phyloP scores from a whole-genome alignment of 2,888 invertebrate species.

The Mythimna pallens region DNA sequence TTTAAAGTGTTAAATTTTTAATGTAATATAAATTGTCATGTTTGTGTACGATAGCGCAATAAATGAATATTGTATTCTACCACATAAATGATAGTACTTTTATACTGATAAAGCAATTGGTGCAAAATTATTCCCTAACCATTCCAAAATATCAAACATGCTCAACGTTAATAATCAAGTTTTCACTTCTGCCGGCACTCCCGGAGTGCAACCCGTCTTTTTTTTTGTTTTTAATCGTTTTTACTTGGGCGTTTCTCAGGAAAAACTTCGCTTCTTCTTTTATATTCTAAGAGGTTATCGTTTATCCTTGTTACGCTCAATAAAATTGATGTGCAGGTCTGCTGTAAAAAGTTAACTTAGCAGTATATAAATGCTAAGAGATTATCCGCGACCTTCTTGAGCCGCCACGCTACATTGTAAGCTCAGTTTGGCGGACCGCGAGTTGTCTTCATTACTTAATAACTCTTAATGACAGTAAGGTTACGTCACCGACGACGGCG shows the following conservation, averaged over 20 bases:
- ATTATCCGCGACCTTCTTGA: slow-evolving; percentile 19
- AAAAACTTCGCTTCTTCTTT: not conserved
- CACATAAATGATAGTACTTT: too few relatives aligned
- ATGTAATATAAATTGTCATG: too few relatives aligned
- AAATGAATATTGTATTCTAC: too few relatives aligned
- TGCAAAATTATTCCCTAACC: too few relatives aligned
- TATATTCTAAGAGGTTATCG: not conserved
- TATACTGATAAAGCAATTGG: too few relatives aligned
- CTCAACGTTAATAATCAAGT: too few relatives aligned
- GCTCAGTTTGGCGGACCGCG: not conserved
- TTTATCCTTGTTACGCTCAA: slow-evolving; percentile 9
- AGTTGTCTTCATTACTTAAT: slow-evolving; percentile 5
- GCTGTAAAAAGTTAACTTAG: not conserved
- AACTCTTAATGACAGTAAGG: not conserved
- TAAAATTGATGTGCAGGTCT: not conserved
- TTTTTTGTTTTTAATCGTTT: not conserved
- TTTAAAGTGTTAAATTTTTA: too few relatives aligned
- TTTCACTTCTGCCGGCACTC: too few relatives aligned
- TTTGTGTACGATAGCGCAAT: too few relatives aligned
- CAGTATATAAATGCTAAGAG: slow-evolving; percentile 14
- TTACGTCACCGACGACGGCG: not conserved
- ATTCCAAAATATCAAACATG: too few relatives aligned
- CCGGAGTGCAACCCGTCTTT: too few relatives aligned
- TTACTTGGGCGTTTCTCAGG: not conserved
- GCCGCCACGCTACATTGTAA: slow-evolving; percentile 1